A percentile compares a stretch with the other conserved stretches of the same genome.
Conservation (phyloP, 92 coral and sea anemone species). For the Palythoa caribaeorum region DNA sequence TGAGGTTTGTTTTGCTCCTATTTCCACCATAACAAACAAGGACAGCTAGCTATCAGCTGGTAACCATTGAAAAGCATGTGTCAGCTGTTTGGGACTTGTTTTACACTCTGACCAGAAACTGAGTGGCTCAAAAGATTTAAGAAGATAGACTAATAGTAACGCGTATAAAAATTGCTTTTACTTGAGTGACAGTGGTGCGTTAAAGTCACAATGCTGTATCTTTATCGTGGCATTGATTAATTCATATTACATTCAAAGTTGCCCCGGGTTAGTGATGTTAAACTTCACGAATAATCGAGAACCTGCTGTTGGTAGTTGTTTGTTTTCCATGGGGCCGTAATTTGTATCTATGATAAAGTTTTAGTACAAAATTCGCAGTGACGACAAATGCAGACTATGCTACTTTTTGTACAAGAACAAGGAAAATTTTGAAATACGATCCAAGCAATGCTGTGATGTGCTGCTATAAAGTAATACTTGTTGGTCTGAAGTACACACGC, state of each 20-base stretch:
- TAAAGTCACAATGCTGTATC: neutral
- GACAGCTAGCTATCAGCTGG: neutral
- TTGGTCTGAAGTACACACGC: too few relatives aligned
- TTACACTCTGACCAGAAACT: neutral
- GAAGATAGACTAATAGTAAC: neutral
- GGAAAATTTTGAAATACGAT: too few relatives aligned
- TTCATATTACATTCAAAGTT: too few relatives aligned
- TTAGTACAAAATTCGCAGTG: too few relatives aligned
- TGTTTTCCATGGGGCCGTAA: neutral
- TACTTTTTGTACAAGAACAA: too few relatives aligned
- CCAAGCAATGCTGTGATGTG: too few relatives aligned
- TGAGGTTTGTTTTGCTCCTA: conserved; percentile 17
- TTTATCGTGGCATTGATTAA: neutral
- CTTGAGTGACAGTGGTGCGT: too few relatives aligned
- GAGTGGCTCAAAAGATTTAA: neutral
- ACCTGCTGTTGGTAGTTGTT: neutral
- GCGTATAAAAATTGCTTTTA: neutral
- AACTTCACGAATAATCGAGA: conserved; percentile 2
- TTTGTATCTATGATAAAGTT: too few relatives aligned
- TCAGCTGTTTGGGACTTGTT: neutral
- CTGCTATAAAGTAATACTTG: too few relatives aligned
- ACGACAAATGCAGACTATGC: too few relatives aligned
- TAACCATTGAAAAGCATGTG: neutral
- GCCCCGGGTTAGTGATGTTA: neutral
- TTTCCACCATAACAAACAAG: neutral